phyloP scores from a whole-genome alignment of 2,888 invertebrate species.

The Syrphus vitripennis region DNA sequence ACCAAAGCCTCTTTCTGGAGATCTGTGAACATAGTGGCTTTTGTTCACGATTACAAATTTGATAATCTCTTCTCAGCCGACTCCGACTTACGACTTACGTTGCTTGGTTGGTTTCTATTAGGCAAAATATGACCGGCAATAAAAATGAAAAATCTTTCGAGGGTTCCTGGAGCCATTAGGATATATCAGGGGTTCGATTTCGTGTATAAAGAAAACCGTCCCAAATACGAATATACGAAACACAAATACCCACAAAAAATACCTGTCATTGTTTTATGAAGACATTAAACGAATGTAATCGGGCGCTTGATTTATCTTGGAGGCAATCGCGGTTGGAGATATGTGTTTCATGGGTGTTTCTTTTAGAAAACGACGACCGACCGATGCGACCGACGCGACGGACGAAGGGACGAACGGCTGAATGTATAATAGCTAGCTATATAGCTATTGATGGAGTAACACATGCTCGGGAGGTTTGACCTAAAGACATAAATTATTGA shows the following conservation, averaged over 20 bases:
- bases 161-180: constrained; percentile 56
- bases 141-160: constrained; percentile 54
- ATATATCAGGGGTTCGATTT: constrained; percentile 29
- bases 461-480: constrained; percentile 69
- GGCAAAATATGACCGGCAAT: constrained; percentile 56
- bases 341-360: constrained; percentile 28
- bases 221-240: background rate
- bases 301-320: constrained; percentile 61
- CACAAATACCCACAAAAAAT: constrained; percentile 30
- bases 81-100: background rate
- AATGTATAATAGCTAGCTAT: too few relatives aligned
- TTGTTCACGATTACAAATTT: constrained; percentile 68
- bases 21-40: constrained; percentile 38
- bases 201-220: constrained; percentile 27
- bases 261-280: constrained; percentile 72
- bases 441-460: constrained; percentile 67
- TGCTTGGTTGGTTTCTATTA: constrained; percentile 49
- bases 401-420: constrained; percentile 1
- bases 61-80: constrained; percentile 50
- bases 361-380: background rate
- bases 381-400: background rate
- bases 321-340: constrained; percentile 63
- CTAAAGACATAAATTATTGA: constrained; percentile 69
- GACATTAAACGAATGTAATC: constrained; percentile 72
- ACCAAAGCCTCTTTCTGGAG: background rate